A percentile compares a stretch with the other conserved stretches of the same genome.
These are phyloP conservation scores for Meloidogyne floridensis DNA, from an alignment of 1,140 invertebrate species.

Conservation along the genomic window DNA sequence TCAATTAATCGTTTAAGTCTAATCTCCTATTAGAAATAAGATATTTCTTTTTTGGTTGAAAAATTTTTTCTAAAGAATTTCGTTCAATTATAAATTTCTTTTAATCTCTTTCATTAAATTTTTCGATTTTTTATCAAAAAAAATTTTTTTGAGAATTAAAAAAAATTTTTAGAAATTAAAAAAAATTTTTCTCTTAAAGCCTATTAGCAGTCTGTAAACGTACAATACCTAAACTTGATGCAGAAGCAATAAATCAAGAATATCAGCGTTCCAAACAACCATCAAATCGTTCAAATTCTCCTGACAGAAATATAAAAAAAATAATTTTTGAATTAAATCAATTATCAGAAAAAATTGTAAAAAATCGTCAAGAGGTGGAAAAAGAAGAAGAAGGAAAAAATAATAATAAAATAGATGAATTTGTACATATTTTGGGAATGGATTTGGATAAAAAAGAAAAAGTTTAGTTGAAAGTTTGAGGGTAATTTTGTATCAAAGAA, in stretches of 20 bases:
- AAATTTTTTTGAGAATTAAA: too few species aligned
- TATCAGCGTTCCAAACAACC: conserved; percentile 14
- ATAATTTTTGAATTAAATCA: conserved; percentile 69
- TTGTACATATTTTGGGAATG: conserved; percentile 68
- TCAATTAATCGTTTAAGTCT: too few species aligned
- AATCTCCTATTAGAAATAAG: too few species aligned
- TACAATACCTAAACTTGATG: conserved; percentile 36
- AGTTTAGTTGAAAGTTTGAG: conserved; percentile 73
- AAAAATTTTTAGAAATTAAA: not conserved
- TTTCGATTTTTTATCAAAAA: too few species aligned
- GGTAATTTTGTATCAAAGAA: conserved; percentile 71
- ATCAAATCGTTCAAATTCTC: conserved; percentile 67
- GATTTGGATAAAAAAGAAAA: conserved; percentile 70
- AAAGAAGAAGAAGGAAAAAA: not conserved
- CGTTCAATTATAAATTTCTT: too few species aligned
- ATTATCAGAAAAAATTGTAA: conserved; percentile 31
- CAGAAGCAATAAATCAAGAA: conserved; percentile 45
- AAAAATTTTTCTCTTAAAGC: not conserved
- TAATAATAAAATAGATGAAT: not conserved
- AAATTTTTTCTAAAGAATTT: too few species aligned
- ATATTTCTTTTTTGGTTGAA: too few species aligned
- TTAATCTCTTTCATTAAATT: too few species aligned
- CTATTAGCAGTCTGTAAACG: conserved; percentile 49
- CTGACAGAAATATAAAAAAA: conserved; percentile 71
- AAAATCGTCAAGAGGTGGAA: too few species aligned